Evolutionary conservation across 2,888 invertebrate genomes (phyloP), one percentile per base, ranked within the genome.

Genomic region (Apamea epomidion): DNA sequence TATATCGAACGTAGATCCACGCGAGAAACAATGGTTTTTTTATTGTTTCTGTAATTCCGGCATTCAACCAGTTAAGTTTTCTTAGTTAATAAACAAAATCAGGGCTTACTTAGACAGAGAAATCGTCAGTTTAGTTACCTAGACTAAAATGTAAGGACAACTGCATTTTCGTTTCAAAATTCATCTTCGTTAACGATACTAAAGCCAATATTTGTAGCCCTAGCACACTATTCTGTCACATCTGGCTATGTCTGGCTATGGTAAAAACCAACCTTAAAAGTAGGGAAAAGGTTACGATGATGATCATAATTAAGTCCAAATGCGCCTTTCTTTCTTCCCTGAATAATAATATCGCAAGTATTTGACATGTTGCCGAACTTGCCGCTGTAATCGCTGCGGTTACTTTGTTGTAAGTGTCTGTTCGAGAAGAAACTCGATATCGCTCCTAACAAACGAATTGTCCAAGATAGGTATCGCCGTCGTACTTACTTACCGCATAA

Each of bases 401-500:
- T 32, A 45, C 58, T 42, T 32, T 45, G 14, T 60, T 45, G 37
- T 29, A 12, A 62, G 16, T 29, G 8, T 62, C 5, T 3, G 18
- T 7, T 25, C 45, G 18, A 18, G 48, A 82, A 65, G n/a, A 79
- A 78, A 79, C 68, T 54, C 54, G 37, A 69, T 68, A 60, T 68
- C 32, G 2, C 18, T 42, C 54, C 12, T 18, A 4, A 54, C 54
- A 69, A 83, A 54, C 37, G 29, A 70, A 64, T 65, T 78, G 29
- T 48, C 58, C n/a, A 54, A 69, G 54, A 45, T 64, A 58, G 37
- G 10, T 67, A 29, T 16, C 25, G 16, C 45, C 37, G 29, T 21
- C 25, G 48, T 60, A 32, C 48, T 65, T 70, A 65, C 58, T 70
- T n/a, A 71, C 51, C 62, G 54, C 81, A 72, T 82, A 82, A 82